Evolutionary conservation across 2,888 invertebrate genomes (phyloP).

Genomic region (Drosophila monieri): DNA sequence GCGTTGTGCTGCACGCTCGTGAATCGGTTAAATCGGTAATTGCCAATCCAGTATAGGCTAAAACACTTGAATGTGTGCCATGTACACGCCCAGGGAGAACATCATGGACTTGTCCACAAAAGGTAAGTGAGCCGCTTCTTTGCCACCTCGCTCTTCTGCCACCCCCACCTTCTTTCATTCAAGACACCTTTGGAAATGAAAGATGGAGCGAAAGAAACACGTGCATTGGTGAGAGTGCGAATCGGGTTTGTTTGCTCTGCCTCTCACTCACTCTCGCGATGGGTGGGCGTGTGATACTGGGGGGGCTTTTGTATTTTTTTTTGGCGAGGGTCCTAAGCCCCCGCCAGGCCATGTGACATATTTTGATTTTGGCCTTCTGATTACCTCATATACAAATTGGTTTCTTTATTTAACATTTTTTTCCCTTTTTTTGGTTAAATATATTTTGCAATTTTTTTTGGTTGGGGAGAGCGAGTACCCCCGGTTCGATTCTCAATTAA

Average conservation of each 20-base stretch:
- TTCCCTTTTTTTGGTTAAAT: neutral
- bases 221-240: slow-evolving; percentile 41
- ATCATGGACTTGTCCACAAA: slow-evolving; percentile 81
- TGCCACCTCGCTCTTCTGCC: neutral
- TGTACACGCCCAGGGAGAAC: slow-evolving; percentile 52
- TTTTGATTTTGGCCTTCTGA: slow-evolving; percentile 63
- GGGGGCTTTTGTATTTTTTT: slow-evolving; percentile 30
- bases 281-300: slow-evolving; percentile 19
- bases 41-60: neutral
- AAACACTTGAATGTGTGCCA: slow-evolving; percentile 7
- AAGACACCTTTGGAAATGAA: slow-evolving; percentile 2
- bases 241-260: slow-evolving; percentile 66
- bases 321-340: slow-evolving; percentile 44
- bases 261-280: slow-evolving; percentile 30
- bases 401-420: slow-evolving; percentile 27
- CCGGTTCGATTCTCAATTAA: slow-evolving; percentile 6
- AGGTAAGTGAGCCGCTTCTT: slow-evolving; percentile 63
- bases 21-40: slow-evolving; percentile 22
- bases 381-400: slow-evolving; percentile 52
- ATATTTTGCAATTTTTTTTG: slow-evolving; percentile 29
- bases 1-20: slow-evolving; percentile 22
- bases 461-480: neutral
- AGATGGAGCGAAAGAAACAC: slow-evolving; percentile 14
- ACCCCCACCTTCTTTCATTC: slow-evolving; percentile 42
- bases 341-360: slow-evolving; percentile 65